Percentiles rank a stretch among this genome's conserved stretches.
Evolutionary conservation across 2,888 invertebrate genomes (phyloP).

Genomic region (Pemphredon lugubris): DNA sequence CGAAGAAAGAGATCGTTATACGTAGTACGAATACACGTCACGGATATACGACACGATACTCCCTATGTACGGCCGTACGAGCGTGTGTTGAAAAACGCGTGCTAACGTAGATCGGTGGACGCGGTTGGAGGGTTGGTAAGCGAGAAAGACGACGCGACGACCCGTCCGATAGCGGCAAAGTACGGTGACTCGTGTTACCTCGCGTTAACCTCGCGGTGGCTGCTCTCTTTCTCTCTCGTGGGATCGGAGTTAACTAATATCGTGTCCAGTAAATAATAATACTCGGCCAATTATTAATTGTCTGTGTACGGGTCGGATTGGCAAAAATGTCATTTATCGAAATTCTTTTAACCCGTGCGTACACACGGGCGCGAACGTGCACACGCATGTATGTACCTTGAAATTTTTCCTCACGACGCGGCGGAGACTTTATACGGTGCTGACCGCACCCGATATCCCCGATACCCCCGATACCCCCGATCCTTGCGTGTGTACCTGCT

Average conservation of each 20-base stretch:
- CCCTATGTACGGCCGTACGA: slow-evolving; percentile 2
- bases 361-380: too few species aligned
- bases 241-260: too few species aligned
- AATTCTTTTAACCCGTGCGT: too few species aligned
- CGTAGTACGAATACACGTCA: slow-evolving; percentile 18
- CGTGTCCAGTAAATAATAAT: too few species aligned
- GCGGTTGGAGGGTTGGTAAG: slow-evolving; percentile 25
- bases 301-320: too few species aligned
- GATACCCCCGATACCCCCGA: slow-evolving; percentile 25
- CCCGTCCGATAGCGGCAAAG: slow-evolving; percentile 58
- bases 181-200: too few species aligned
- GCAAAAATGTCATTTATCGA: too few species aligned
- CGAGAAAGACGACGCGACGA: slow-evolving; percentile 54
- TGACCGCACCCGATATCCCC: slow-evolving; percentile 48
- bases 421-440: slow-evolving; percentile 45
- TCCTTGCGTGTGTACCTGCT: slow-evolving; percentile 48
- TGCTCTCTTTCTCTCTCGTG: too few species aligned
- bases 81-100: slow-evolving; percentile 25
- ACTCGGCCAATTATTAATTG: too few species aligned
- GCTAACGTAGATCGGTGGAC: slow-evolving; percentile 3
- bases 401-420: slow-evolving; percentile 30
- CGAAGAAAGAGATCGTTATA: slow-evolving; percentile 44
- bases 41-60: background rate
- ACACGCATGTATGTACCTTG: too few species aligned
- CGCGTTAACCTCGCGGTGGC: too few species aligned